A percentile compares a stretch with the other conserved stretches of the same genome.
These are phyloP conservation scores for Ophonus ardosiacus DNA, from an alignment of 2,888 invertebrate species.

Conservation along the genomic window DNA sequence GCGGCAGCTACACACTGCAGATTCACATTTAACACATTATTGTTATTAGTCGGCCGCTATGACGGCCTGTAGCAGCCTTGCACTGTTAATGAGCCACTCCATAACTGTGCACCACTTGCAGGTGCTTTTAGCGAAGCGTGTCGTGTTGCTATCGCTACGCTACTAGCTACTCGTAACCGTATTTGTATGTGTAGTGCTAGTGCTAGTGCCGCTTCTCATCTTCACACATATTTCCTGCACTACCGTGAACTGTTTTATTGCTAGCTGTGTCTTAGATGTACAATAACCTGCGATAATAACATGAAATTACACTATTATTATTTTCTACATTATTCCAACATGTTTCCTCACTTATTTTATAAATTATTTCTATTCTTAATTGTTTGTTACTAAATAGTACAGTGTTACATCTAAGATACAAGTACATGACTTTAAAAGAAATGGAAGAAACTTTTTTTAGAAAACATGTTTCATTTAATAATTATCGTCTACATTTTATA, in stretches of 20 bases:
- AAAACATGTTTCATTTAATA: too few species aligned
- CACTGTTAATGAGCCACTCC: slow-evolving; percentile 60
- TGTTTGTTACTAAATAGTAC: neutral
- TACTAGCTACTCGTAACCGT: too few species aligned
- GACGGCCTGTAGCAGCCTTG: slow-evolving; percentile 37
- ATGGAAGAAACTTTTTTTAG: too few species aligned
- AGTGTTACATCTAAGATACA: too few species aligned
- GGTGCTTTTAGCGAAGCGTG: slow-evolving; percentile 54
- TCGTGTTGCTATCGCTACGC: slow-evolving; percentile 5
- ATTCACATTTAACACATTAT: slow-evolving; percentile 63
- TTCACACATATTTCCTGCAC: slow-evolving; percentile 23
- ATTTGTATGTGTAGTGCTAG: neutral
- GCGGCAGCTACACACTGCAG: slow-evolving; percentile 56
- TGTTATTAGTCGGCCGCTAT: slow-evolving; percentile 62
- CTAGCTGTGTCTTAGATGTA: neutral
- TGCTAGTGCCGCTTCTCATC: slow-evolving; percentile 37
- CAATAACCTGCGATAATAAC: slow-evolving; percentile 9
- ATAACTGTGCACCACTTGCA: slow-evolving; percentile 58
- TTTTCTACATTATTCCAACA: neutral
- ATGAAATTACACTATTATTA: neutral
- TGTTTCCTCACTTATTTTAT: neutral
- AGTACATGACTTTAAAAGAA: too few species aligned
- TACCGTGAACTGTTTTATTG: slow-evolving; percentile 33
- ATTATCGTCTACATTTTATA: too few species aligned
- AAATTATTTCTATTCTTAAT: neutral